Base-by-base conservation (phyloP, 2,113 vertebrate species). In the Galeopterus variegatus region DNA sequence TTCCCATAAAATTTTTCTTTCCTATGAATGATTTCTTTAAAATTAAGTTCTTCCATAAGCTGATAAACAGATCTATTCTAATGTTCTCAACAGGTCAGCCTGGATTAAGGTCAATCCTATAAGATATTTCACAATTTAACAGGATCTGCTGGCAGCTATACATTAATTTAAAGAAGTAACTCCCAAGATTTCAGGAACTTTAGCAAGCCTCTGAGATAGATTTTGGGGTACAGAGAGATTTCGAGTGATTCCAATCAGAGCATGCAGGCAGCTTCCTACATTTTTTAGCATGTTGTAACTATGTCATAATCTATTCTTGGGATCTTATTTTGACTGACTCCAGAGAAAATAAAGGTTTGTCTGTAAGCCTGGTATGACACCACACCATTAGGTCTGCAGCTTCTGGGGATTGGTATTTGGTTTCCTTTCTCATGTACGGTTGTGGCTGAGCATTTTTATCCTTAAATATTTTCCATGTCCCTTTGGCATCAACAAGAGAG, bases 51-150 rank as follows among this genome's bases (percentile, higher is more conserved):
- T 83, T 50, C 82, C 56, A 91, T 83, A 90, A 90, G 67, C 13
- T 41, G 3, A 24, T 52, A 93, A 96, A 77, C 24, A 87, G 93
- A 91, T 87, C 17, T 62, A 36, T 94, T 94, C 69, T 67, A 72
- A 77, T 36, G 33, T n/a, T 52, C 50, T 83, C 86, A 52, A 72
- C 26, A 67, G 48, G n/a, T 89, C 21, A 26, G 48, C 50, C 62
- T 83, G 36, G 26, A 50, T 94, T 83, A 60, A 87, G 31, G 19
- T 70, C 83, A 89, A 24, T n/a, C 36, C 60, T 64, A 19, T 41
- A 48, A 79, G 26, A 85, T 33, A 86, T 45, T 50, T 56, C 94
- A 8, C 26, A 82, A 64, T 70, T 86, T 81, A 93, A 58, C 80
- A 86, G 77, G 41, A 41, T 82, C 58, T 91, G 14, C 28, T 75